These are phyloP conservation scores for Motacilla tschutschensis DNA, from an alignment of 2,113 vertebrate genomes.

Conservation along the genomic window DNA sequence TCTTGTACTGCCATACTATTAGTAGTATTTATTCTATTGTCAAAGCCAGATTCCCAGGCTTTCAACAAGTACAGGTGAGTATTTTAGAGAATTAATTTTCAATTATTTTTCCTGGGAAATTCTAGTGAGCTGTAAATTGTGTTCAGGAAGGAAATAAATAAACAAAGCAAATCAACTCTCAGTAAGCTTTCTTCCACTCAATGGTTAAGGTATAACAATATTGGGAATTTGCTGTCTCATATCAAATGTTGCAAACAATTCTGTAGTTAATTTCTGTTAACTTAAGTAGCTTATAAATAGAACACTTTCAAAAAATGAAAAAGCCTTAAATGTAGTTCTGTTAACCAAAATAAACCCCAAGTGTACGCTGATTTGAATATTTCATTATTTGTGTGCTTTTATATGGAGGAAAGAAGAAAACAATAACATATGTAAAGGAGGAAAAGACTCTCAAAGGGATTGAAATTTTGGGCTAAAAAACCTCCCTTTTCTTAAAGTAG, in stretches of 20 bases:
- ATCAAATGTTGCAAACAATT: background rate
- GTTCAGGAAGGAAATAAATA: background rate
- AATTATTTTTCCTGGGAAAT: background rate
- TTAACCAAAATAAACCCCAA: background rate
- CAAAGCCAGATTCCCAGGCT: background rate
- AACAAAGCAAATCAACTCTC: background rate
- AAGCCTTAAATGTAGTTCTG: background rate
- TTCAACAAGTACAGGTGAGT: background rate
- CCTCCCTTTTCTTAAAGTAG: fast-evolving
- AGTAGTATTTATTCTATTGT: background rate
- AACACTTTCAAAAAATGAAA: background rate
- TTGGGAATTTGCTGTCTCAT: background rate
- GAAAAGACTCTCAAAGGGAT: background rate
- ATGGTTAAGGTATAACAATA: background rate
- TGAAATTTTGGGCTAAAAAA: background rate
- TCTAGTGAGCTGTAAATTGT: background rate
- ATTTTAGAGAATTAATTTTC: background rate
- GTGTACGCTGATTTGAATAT: background rate
- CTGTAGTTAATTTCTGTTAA: background rate
- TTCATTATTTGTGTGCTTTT: background rate
- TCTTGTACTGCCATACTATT: background rate
- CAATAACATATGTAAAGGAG: background rate
- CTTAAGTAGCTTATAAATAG: background rate
- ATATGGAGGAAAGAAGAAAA: background rate
- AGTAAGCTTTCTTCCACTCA: background rate